Base-by-base conservation (phyloP, 2,888 invertebrate species). In the Patella ulyssiponensis region DNA sequence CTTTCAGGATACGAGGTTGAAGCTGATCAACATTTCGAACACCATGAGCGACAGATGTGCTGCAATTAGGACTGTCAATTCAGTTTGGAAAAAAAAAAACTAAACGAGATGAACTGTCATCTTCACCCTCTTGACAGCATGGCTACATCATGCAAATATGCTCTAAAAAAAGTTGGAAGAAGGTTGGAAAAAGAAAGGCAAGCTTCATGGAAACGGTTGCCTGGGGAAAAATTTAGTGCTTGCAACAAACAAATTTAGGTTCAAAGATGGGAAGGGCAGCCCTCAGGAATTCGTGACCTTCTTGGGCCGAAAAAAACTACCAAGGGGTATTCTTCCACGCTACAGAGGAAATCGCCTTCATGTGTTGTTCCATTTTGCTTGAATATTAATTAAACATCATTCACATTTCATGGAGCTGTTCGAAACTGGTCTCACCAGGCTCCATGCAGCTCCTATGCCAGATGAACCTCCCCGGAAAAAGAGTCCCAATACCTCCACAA, bases 291-390 rank as follows among this genome's bases (percentile, higher is more conserved):
- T n/a, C n/a, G n/a, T n/a, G 20, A 51, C 56, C 9, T 82, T 80
- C 64, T 73, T 82, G 15, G 58, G 80, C 14, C 71, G 77, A 9
- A 53, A 76, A 15, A 70, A 64, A 11, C 73, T 82, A 14, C 76
- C 76, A 14, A 73, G 73, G 44, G 79, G 79, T 23, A 14, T 83
- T n/a, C 27, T 83, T 20, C 80, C 82, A 12, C 52, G 82, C 12
- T 82, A 82, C 64, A 27, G 82, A 17, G 83, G 80, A 53, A 82
- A 80, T 69, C 52, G 77, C 7, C 79, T 80, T 23, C 80, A 82
- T 52, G 74, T 82, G 27, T 53, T 83, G 44, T 83, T 83, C 56
- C 81, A 83, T 27, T 2, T 27, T 27, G 1, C 27, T 3, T 1
- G 27, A 27, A 27, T 27, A 3, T 27, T 27, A n/a, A n/a, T n/a